Percentiles rank a stretch among this genome's conserved stretches.
Conservation (phyloP, 2,797 vertebrate genomes). For the Halcyon badia region DNA sequence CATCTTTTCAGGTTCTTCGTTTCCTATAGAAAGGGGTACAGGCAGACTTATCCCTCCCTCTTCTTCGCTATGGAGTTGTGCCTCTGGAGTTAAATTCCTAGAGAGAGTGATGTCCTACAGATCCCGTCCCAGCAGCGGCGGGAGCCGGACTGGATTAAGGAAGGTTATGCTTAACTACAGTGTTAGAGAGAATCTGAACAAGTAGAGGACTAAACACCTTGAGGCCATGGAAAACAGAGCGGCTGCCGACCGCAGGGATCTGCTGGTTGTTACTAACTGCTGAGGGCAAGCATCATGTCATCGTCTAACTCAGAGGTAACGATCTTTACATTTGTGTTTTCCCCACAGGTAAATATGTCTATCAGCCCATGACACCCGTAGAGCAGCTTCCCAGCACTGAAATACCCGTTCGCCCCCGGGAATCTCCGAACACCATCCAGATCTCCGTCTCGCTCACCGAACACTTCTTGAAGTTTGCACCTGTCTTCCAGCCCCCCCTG, state of each 20-base stretch:
- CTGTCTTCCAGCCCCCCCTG: conserved; percentile 91
- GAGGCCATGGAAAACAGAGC: neutral
- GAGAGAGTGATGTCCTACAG: neutral
- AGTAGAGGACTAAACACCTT: neutral
- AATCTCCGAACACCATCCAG: conserved; percentile 88
- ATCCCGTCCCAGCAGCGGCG: neutral
- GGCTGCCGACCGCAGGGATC: neutral
- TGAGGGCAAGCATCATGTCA: rapidly evolving
- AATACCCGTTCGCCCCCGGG: conserved; percentile 86
- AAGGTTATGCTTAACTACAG: neutral
- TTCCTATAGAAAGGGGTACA: neutral
- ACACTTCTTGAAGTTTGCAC: conserved; percentile 93
- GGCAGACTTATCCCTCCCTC: neutral
- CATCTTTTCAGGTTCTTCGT: neutral
- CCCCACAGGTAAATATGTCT: conserved; percentile 93
- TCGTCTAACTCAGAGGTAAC: rapidly evolving
- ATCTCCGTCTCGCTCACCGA: conserved; percentile 91
- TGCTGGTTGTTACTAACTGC: rapidly evolving
- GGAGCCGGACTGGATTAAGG: neutral
- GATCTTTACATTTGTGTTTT: neutral
- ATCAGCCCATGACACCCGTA: conserved; percentile 98
- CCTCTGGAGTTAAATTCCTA: neutral
- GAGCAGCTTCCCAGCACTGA: conserved; percentile 94
- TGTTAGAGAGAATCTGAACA: neutral
- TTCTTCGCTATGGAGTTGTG: neutral